Evolutionary conservation across 2,113 vertebrate species (phyloP).

Genomic region (Embiotoca jacksoni): DNA sequence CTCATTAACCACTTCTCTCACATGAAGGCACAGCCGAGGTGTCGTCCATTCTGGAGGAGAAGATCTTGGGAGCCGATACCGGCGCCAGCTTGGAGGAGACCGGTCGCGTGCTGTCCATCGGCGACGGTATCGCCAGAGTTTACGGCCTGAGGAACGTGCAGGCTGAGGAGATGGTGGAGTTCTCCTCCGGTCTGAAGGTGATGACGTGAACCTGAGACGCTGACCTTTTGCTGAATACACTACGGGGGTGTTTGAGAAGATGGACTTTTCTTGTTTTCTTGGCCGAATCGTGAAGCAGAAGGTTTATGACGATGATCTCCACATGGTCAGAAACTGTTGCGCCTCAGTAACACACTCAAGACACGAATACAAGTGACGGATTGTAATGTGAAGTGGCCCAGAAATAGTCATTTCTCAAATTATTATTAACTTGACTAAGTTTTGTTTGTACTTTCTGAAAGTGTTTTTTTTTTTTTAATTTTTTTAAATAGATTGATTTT

Average conservation of each 20-base stretch:
- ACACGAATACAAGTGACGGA: no score
- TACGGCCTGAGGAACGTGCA: constrained; percentile 96
- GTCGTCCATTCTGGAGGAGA: constrained; percentile 96
- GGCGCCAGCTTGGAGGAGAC: constrained; percentile 94
- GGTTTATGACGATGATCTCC: no score
- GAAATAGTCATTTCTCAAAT: no score
- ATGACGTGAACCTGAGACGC: background rate
- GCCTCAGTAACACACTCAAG: no score
- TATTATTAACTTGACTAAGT: background rate
- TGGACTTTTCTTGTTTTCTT: background rate
- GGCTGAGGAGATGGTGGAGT: constrained; percentile 99
- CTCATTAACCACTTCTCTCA: background rate
- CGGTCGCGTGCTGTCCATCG: constrained; percentile 95
- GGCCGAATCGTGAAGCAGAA: background rate
- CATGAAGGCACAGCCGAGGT: constrained; percentile 92
- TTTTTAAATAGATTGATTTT: no score
- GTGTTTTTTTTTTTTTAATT: no score
- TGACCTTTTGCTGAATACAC: background rate
- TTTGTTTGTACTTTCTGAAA: background rate
- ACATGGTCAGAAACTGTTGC: no score
- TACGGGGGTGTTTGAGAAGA: background rate
- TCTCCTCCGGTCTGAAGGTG: constrained; percentile 96
- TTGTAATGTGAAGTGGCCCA: no score
- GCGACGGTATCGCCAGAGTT: constrained; percentile 96
- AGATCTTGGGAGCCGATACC: constrained; percentile 94